Base-by-base conservation (phyloP, 2,113 vertebrate species). In the Bolborhynchus lineola region DNA sequence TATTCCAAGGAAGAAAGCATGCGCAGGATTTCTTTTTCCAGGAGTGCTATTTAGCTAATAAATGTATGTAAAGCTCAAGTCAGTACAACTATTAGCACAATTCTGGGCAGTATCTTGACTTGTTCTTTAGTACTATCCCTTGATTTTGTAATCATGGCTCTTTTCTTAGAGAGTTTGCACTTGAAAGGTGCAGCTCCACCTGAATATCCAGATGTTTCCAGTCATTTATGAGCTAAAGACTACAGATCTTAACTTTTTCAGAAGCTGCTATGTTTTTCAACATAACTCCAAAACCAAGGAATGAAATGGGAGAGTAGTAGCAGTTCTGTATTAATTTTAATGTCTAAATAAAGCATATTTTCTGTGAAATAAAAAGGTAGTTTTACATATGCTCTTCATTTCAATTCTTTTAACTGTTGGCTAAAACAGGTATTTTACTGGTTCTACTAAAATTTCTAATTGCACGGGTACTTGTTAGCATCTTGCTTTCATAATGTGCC, bases 371-470 rank as follows among this genome's bases (percentile, higher is more conserved):
- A 74, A 71, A 75, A 72, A 63, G 20, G 35, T 83, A 95, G 63
- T 67, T 89, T 93, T 67, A 90, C 0, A 0, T 76, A 94, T 70
- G 49, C 33, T 88, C 92, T 90, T 78, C 31, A 65, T 88, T 68
- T 88, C 42, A 71, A 50, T 92, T 78, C 44, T 86, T 96, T 95
- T 94, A 85, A 72, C 88, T 95, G 55, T 84, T 95, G 65, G 75
- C 97, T 98, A 98, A 98, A 98, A 96, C 98, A 98, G 98, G 97
- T 97, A 98, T 98, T 97, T 96, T 97, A 96, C 96, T 95, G 91
- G 28, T 37, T 47, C 23, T 87, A 72, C 75, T 95, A 84, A 95
- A 90, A 94, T 57, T 79, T 81, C 90, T 93, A 71, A 93, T 92
- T 9, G 3, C 59, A 60, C 24, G 37, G 12, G 25, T 94, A 41